phyloP scores from a whole-genome alignment of 1,140 invertebrate genomes.

The Capitella teleta region DNA sequence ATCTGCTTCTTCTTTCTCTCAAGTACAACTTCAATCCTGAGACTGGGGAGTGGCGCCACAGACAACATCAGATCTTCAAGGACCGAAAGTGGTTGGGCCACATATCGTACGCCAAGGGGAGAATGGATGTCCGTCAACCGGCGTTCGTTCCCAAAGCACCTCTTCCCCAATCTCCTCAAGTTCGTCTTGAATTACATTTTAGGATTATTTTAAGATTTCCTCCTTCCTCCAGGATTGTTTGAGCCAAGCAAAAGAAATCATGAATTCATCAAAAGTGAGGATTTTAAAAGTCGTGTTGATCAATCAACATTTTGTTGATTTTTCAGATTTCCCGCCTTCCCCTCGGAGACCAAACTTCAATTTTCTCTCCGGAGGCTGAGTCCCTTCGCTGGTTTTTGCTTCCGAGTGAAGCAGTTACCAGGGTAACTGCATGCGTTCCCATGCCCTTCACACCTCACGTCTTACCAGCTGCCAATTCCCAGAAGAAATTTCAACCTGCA shows the following conservation, averaged over 20 bases:
- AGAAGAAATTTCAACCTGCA: no score
- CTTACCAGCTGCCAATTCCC: no score
- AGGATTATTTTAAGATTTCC: not conserved
- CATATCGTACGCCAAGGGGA: slow-evolving; percentile 64
- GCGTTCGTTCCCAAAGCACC: slow-evolving; percentile 1
- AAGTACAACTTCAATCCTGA: slow-evolving; percentile 72
- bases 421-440: no score
- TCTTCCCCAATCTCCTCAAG: not conserved
- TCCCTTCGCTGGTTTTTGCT: slow-evolving; percentile 75
- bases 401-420: slow-evolving; percentile 45
- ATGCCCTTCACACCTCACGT: no score
- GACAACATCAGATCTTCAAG: slow-evolving; percentile 63
- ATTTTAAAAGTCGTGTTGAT: not conserved
- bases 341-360: slow-evolving; percentile 54
- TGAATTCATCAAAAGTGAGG: slow-evolving; percentile 12
- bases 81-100: slow-evolving; percentile 71
- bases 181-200: no score
- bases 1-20: no score
- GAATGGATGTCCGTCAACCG: slow-evolving; percentile 47
- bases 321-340: not conserved
- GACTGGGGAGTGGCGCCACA: slow-evolving; percentile 81
- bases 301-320: not conserved
- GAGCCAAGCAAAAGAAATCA: slow-evolving; percentile 55
- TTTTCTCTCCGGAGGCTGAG: slow-evolving; percentile 56
- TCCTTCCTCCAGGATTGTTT: slow-evolving; percentile 52